A percentile compares a stretch with the other conserved stretches of the same genome.
phyloP scores from a whole-genome alignment of 2,888 invertebrate genomes.

The Drosophila neutralis region DNA sequence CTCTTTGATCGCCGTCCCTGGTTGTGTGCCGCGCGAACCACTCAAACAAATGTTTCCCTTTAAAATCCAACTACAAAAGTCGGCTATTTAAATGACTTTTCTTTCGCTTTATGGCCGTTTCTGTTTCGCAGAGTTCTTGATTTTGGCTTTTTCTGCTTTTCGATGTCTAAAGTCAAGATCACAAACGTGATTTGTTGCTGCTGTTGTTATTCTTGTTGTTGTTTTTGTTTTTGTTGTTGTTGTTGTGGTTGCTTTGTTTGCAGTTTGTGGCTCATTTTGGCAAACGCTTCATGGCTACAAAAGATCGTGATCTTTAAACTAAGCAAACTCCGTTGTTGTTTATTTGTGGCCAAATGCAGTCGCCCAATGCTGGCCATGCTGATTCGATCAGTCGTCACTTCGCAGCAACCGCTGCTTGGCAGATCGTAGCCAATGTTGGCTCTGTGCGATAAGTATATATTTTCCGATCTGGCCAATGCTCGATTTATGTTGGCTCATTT shows the following conservation, averaged over 20 bases:
- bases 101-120: conserved; percentile 54
- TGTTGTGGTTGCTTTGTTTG: conserved; percentile 24
- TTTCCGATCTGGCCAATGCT: conserved; percentile 46
- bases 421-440: conserved; percentile 25
- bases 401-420: conserved; percentile 20
- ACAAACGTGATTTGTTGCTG: conserved; percentile 75
- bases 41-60: conserved; percentile 59
- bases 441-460: conserved; percentile 19
- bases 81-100: conserved; percentile 74
- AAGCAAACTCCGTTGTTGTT: conserved; percentile 56
- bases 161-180: conserved; percentile 77
- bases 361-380: conserved; percentile 45
- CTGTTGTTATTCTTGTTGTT: conserved; percentile 32
- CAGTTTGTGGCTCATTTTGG: conserved; percentile 65
- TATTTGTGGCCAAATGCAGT: conserved; percentile 54
- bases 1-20: conserved; percentile 42
- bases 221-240: conserved; percentile 22
- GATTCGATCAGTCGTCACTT: conserved; percentile 78
- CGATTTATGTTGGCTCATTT: conserved; percentile 75
- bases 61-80: conserved; percentile 29
- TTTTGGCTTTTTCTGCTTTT: conserved; percentile 31
- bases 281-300: conserved; percentile 63
- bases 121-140: conserved; percentile 43
- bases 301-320: conserved; percentile 79
- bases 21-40: conserved; percentile 12